phyloP scores from a whole-genome alignment of 1,140 invertebrate genomes.

The Cryptotermes secundus region DNA sequence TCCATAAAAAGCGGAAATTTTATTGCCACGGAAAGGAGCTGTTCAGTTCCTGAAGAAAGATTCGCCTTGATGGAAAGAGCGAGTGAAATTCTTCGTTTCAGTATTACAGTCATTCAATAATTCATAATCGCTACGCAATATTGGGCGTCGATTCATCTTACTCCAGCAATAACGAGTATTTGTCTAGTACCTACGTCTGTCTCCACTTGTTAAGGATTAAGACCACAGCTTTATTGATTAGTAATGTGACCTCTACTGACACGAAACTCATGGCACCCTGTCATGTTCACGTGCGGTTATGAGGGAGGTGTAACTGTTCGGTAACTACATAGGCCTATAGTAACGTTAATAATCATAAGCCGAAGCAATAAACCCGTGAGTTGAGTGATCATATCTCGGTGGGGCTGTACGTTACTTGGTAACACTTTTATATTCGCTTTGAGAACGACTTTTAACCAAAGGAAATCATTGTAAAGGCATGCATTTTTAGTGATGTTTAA shows the following conservation, averaged over 20 bases:
- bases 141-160: not conserved
- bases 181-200: not conserved
- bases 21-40: no score
- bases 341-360: not conserved
- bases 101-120: not conserved
- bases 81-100: not conserved
- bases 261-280: not conserved
- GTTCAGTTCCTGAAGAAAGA: no score
- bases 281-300: no score
- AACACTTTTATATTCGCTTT: not conserved
- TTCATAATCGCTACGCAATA: not conserved
- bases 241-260: not conserved
- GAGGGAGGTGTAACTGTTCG: no score
- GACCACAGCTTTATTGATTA: not conserved
- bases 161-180: not conserved
- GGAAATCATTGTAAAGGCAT: not conserved
- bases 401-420: not conserved
- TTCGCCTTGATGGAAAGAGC: no score
- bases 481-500: not conserved
- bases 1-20: no score
- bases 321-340: not conserved
- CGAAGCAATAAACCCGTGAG: not conserved
- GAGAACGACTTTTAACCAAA: not conserved
- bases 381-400: not conserved
- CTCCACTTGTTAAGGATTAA: not conserved